phyloP scores from a whole-genome alignment of 2,797 vertebrate genomes.

The Sebastes wilsoni region DNA sequence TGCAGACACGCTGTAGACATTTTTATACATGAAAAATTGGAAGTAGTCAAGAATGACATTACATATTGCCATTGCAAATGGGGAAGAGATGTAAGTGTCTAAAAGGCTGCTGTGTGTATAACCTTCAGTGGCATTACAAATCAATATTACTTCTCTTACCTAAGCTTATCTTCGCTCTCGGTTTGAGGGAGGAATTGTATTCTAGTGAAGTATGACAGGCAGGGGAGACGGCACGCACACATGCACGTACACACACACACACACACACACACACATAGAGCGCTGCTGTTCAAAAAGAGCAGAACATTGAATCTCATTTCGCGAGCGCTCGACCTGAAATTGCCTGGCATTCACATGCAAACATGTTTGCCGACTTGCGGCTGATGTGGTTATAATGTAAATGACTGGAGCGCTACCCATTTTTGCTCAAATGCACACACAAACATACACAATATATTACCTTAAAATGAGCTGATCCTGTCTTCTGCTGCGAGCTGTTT shows the following conservation, averaged over 20 bases:
- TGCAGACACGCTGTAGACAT: not conserved
- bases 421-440: not conserved
- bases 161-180: conserved; percentile 51
- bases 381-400: conserved; percentile 59
- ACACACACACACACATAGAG: not conserved
- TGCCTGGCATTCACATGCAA: conserved; percentile 62
- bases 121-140: conserved; percentile 58
- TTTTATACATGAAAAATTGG: conserved; percentile 39
- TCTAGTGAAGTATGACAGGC: conserved; percentile 52
- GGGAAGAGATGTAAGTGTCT: conserved; percentile 46
- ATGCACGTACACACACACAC: not conserved
- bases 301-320: conserved; percentile 56
- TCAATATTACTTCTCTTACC: conserved; percentile 62
- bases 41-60: conserved; percentile 54
- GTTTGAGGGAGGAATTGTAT: conserved; percentile 56
- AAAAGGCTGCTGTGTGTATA: conserved; percentile 41
- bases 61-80: conserved; percentile 48
- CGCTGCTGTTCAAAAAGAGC: conserved; percentile 42
- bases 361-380: conserved; percentile 47
- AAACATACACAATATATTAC: not conserved
- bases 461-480: not conserved
- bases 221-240: not conserved
- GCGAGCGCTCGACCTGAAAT: conserved; percentile 51
- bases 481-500: conserved; percentile 11
- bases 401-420: not conserved